phyloP scores from a whole-genome alignment of 2,113 vertebrate genomes.

The Riparia riparia region DNA sequence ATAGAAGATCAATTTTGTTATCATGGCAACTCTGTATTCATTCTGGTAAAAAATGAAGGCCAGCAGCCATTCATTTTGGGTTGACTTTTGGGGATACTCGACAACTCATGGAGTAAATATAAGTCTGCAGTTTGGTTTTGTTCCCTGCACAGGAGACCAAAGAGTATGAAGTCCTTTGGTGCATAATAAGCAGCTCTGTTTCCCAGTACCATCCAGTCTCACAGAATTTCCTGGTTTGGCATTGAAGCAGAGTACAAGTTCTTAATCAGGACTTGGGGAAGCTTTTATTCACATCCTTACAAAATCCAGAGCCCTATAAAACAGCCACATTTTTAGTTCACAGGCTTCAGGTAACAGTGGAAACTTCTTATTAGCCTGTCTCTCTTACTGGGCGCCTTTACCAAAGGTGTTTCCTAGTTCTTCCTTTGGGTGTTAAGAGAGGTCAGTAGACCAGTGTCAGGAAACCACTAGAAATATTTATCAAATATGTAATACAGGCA shows the following conservation, averaged over 20 bases:
- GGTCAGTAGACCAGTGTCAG: background rate
- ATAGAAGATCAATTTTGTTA: background rate
- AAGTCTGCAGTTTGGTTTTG: conserved; percentile 44
- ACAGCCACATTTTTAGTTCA: conserved; percentile 55
- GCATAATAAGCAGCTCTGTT: conserved; percentile 63
- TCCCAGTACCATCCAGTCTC: conserved; percentile 67
- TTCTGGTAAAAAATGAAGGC: background rate
- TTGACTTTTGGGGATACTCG: background rate
- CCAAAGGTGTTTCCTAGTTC: background rate
- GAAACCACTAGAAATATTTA: background rate
- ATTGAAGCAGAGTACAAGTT: conserved; percentile 58
- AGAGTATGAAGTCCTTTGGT: conserved; percentile 69
- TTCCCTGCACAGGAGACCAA: conserved; percentile 62
- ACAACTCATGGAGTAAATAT: background rate
- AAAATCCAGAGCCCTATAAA: conserved; percentile 70
- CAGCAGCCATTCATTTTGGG: background rate
- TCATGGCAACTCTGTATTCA: background rate
- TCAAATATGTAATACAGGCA: background rate
- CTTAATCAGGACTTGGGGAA: conserved; percentile 68
- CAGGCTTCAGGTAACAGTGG: conserved; percentile 54
- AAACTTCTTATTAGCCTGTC: background rate
- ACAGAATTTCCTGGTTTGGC: conserved; percentile 67
- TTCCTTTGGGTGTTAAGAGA: background rate
- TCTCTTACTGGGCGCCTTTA: background rate
- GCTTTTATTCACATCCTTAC: conserved; percentile 49